Evolutionary conservation across 1,140 invertebrate species (phyloP), one percentile per base, ranked within the genome.

Genomic region (Papilio polyxenes): DNA sequence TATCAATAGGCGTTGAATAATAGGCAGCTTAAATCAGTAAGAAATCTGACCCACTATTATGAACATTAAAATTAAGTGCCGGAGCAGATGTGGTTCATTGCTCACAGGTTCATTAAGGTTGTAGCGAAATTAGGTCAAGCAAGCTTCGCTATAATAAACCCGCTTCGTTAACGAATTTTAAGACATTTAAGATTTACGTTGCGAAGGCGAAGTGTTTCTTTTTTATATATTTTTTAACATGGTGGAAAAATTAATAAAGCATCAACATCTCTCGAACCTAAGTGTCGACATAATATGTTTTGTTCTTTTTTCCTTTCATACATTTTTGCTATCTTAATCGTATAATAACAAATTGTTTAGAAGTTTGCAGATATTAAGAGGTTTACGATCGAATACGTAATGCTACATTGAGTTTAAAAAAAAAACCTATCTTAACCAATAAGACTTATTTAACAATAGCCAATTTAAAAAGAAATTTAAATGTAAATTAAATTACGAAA

Each of bases 1-100:
- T 62, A 69, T 31, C 65, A 69, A 72, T 37, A 72, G 65, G 31
- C 65, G 65, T 72, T 72, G 65, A 72, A 72, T 69, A 69, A 69
- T 72, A 37, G 65, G 23, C 11, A 40, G 37, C 3, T 72, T 72
- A 72, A 72, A 37, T 72, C 31, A 69, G 65, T 69, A 69, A 69
- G 31, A 37, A 69, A 72, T 72, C 65, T 72, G 65, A 72, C 65
- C 65, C 31, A 72, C 65, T 72, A 37, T 69, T 69, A 72, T 31
- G 65, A 40, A 40, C 65, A 72, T 72, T 72, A 72, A 72, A 40
- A 72, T 72, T 37, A 72, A 72, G 13, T 72, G 31, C 31, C 31
- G 37, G 23, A 72, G 20, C 65, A 72, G 65, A 72, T 72, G 65
- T 72, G 31, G 65, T 72, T 72, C 65, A 72, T 72, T 72, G 65